Evolutionary conservation across 2,113 vertebrate genomes (phyloP).

Genomic region (Macrotis lagotis): DNA sequence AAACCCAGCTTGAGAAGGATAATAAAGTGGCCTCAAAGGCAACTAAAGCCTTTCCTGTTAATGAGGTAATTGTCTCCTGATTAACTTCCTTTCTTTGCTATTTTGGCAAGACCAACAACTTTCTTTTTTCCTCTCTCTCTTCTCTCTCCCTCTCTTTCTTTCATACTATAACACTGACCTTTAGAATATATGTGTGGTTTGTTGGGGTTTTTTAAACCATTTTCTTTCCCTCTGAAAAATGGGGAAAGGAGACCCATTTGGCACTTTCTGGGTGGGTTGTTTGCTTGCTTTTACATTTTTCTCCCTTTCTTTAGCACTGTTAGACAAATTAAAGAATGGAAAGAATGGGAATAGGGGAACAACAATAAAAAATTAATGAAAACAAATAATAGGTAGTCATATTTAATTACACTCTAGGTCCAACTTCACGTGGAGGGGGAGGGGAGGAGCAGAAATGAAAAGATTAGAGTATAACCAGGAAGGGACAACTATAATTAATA

Average conservation of each 20-base stretch:
- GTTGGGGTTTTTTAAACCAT: conserved; percentile 1
- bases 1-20: conserved; percentile 44
- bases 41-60: conserved; percentile 53
- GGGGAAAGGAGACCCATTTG: background rate
- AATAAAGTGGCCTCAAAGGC: conserved; percentile 17
- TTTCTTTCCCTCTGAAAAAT: background rate
- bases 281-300: background rate
- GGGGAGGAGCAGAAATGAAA: background rate
- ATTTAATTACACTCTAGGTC: conserved; percentile 1
- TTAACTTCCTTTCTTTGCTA: conserved; percentile 12
- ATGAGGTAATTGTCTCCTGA: conserved; percentile 35
- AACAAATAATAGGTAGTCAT: background rate
- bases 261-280: background rate
- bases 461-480: background rate
- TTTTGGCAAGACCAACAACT: background rate
- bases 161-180: background rate
- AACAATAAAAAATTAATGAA: background rate
- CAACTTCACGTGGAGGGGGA: background rate
- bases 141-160: conserved; percentile 20
- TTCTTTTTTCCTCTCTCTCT: conserved; percentile 15
- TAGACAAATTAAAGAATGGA: background rate
- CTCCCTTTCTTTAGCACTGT: background rate
- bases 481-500: background rate
- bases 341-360: background rate
- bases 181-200: conserved; percentile 23